Percentiles rank a stretch among this genome's conserved stretches.
These are phyloP conservation scores for Mormyrus lacerda DNA, from an alignment of 2,113 vertebrate species.

Conservation along the genomic window DNA sequence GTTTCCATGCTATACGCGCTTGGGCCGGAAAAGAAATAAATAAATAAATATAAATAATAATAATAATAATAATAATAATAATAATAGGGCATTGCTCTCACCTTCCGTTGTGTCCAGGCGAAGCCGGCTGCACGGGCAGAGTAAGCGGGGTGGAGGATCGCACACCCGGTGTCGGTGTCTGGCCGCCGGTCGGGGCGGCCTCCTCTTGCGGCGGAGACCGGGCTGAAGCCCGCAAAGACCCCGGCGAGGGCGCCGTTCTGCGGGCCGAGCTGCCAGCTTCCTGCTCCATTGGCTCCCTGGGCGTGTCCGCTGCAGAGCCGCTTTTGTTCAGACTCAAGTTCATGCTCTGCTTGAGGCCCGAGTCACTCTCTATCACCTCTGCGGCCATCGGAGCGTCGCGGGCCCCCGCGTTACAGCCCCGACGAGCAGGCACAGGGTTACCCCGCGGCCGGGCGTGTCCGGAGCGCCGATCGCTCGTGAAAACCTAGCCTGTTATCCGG, in stretches of 20 bases:
- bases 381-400: conserved; percentile 2
- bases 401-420: not conserved
- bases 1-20: not conserved
- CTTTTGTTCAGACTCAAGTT: conserved; percentile 8
- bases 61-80: not conserved
- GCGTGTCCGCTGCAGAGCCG: conserved; percentile 14
- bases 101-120: conserved; percentile 16
- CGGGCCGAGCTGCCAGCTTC: not conserved
- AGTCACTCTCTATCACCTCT: conserved; percentile 1
- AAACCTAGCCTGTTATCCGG: not conserved
- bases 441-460: not conserved
- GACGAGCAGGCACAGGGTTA: not conserved
- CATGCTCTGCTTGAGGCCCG: not conserved
- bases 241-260: not conserved
- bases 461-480: no score
- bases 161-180: not conserved
- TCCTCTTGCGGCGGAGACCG: not conserved
- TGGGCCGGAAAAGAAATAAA: not conserved
- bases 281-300: conserved; percentile 11
- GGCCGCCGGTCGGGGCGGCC: not conserved
- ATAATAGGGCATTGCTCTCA: not conserved
- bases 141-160: conserved; percentile 3
- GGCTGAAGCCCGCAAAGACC: not conserved
- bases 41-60: no score
- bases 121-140: not conserved